Percentiles rank a stretch among this genome's conserved stretches.
Conservation (phyloP, 1,140 invertebrate genomes). For the Lepidurus couesii region DNA sequence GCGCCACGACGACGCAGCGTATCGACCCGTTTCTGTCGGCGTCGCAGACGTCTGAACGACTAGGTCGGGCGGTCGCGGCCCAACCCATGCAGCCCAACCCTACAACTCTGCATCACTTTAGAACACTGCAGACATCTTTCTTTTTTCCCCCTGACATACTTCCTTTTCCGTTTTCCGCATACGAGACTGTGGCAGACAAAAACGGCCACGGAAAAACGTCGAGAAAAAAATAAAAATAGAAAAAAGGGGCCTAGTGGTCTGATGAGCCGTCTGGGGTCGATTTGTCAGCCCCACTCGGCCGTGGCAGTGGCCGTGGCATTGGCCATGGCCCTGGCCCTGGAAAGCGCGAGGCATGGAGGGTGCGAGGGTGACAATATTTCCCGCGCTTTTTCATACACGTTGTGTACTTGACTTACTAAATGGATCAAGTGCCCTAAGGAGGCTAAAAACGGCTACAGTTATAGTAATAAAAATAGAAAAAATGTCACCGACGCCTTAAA, state of each 20-base stretch:
- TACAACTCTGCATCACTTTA: slow-evolving; percentile 19
- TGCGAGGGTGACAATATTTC: background rate
- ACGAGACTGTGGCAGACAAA: no score
- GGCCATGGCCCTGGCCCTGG: background rate
- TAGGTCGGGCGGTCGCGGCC: background rate
- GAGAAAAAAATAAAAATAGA: background rate
- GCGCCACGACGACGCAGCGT: slow-evolving; percentile 16
- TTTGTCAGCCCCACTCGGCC: background rate
- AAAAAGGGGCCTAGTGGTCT: background rate
- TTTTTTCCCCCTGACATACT: background rate
- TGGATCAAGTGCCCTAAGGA: background rate
- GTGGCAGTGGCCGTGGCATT: slow-evolving; percentile 1
- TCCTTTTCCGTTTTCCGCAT: background rate
- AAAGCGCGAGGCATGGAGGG: background rate
- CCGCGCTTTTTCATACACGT: background rate
- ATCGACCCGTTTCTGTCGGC: slow-evolving; percentile 6
- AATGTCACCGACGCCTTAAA: background rate
- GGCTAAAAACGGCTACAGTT: background rate
- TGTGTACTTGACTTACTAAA: background rate
- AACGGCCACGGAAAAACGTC: background rate
- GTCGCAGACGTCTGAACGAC: slow-evolving; percentile 17
- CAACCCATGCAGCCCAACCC: slow-evolving; percentile 12
- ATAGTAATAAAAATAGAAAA: background rate
- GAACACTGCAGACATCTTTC: slow-evolving; percentile 7
- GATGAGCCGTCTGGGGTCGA: slow-evolving; percentile 5